A percentile compares a stretch with the other conserved stretches of the same genome.
phyloP scores from a whole-genome alignment of 2,888 invertebrate genomes.

The Ganaspis brasiliensis region DNA sequence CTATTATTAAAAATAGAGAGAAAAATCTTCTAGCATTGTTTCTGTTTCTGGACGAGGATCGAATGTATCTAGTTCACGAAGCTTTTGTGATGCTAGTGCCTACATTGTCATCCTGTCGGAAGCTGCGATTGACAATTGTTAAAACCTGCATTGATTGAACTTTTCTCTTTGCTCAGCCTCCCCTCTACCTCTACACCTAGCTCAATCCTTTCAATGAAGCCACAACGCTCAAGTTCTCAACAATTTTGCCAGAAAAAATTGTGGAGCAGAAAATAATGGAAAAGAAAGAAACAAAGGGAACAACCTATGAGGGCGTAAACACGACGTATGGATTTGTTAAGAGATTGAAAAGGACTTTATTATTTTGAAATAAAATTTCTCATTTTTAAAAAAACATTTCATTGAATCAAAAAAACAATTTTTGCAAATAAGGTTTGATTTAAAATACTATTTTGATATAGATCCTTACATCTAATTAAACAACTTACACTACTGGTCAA shows the following conservation, averaged over 20 bases:
- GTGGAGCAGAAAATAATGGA: neutral
- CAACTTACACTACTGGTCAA: too few relatives aligned
- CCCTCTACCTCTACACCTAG: neutral
- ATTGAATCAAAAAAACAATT: too few relatives aligned
- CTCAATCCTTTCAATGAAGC: constrained; percentile 20
- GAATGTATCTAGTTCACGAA: constrained; percentile 1
- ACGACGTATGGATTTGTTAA: too few relatives aligned
- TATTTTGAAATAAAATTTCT: too few relatives aligned
- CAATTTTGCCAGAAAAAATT: neutral
- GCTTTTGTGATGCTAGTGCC: constrained; percentile 9
- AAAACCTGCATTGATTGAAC: constrained; percentile 10
- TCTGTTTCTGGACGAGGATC: neutral
- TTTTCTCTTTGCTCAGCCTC: constrained; percentile 1
- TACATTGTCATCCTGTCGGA: constrained; percentile 21
- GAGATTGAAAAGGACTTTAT: too few relatives aligned
- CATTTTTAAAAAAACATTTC: too few relatives aligned
- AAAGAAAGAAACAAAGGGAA: neutral
- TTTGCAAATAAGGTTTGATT: too few relatives aligned
- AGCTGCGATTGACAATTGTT: constrained; percentile 36
- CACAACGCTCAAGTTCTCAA: neutral
- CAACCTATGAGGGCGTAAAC: neutral
- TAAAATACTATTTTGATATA: too few relatives aligned
- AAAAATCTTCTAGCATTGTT: neutral
- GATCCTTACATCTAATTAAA: too few relatives aligned
- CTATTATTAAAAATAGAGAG: neutral